These are phyloP conservation scores for Melanogrammus aeglefinus DNA, from an alignment of 2,797 vertebrate genomes.

Conservation along the genomic window DNA sequence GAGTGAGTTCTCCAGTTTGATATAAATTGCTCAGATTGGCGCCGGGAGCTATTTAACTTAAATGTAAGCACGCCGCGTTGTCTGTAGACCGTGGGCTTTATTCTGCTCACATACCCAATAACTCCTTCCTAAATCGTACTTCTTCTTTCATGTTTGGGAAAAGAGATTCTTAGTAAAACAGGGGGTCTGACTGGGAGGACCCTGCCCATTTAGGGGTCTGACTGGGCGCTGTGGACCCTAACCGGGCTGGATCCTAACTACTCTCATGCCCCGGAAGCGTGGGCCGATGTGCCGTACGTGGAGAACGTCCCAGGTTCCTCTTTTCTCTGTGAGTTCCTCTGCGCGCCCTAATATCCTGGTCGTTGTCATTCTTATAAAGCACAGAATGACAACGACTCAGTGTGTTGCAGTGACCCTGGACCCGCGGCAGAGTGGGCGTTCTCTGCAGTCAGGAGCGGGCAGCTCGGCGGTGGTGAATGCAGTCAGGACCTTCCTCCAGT, in stretches of 20 bases:
- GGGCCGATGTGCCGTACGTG: not conserved
- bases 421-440: not conserved
- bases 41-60: slow-evolving; percentile 12
- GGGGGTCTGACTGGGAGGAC: not conserved
- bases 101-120: not conserved
- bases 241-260: no score
- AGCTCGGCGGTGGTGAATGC: not conserved
- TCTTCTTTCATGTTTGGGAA: not conserved
- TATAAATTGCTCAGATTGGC: slow-evolving; percentile 65
- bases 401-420: not conserved
- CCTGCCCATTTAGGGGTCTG: no score
- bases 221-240: no score
- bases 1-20: slow-evolving; percentile 44
- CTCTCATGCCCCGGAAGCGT: no score
- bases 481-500: not conserved
- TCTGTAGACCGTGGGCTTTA: not conserved
- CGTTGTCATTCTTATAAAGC: not conserved
- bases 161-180: not conserved
- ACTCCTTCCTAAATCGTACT: not conserved
- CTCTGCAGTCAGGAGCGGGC: not conserved
- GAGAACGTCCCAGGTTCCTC: not conserved
- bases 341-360: not conserved
- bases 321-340: not conserved
- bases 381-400: not conserved
- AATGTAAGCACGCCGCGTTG: not conserved